Percentiles rank a stretch among this genome's conserved stretches.
Evolutionary conservation across 2,113 vertebrate species (phyloP).

Genomic region (Percina caprodes): DNA sequence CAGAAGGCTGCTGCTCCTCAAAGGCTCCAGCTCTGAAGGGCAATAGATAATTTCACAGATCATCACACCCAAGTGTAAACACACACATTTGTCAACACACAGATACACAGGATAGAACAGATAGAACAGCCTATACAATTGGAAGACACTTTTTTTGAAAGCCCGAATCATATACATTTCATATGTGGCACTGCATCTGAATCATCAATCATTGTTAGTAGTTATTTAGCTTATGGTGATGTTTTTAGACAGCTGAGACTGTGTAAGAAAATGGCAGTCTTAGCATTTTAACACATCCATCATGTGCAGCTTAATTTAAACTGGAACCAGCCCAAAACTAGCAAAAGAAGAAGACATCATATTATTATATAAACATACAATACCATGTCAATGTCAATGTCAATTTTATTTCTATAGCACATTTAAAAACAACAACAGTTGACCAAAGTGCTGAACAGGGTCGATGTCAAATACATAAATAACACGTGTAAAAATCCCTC

Average conservation of each 20-base stretch:
- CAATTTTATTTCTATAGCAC: too few relatives aligned
- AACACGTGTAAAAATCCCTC: too few relatives aligned
- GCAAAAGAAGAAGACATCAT: neutral
- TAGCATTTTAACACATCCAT: neutral
- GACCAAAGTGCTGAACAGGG: too few relatives aligned
- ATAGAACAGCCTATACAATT: neutral
- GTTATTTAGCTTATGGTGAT: neutral
- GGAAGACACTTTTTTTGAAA: neutral
- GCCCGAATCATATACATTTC: neutral
- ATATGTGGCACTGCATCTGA: neutral
- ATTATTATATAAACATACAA: neutral
- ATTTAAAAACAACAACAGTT: too few relatives aligned
- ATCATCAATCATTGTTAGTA: neutral
- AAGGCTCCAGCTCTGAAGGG: constrained; percentile 52
- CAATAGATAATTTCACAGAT: constrained; percentile 72
- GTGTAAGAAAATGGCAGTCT: neutral
- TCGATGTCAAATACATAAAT: too few relatives aligned
- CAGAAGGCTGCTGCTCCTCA: constrained; percentile 63
- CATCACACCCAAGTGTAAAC: constrained; percentile 58
- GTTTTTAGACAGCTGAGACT: neutral
- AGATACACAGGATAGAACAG: neutral
- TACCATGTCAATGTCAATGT: too few relatives aligned
- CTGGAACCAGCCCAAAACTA: neutral
- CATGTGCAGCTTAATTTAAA: neutral
- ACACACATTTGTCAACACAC: constrained; percentile 29